phyloP scores from a whole-genome alignment of 1,140 invertebrate species.

The Drosophila tsacasi region DNA sequence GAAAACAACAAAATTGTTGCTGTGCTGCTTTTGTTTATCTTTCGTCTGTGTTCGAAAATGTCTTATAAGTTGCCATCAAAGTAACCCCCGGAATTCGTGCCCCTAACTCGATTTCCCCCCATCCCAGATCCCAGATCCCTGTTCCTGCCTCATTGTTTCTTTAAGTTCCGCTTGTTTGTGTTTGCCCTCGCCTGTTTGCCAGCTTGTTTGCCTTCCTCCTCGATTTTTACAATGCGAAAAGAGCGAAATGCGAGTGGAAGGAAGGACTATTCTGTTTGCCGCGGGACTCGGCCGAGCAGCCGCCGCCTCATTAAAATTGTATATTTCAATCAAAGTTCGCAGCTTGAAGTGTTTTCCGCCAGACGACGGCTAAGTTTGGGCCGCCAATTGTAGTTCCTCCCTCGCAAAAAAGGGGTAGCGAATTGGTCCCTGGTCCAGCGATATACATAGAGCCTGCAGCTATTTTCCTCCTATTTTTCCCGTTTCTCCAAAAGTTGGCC shows the following conservation, averaged over 20 bases:
- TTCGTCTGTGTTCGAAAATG: constrained; percentile 54
- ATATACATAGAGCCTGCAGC: neutral
- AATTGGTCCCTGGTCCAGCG: constrained; percentile 21
- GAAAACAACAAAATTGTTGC: constrained; percentile 21
- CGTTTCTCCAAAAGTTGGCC: constrained; percentile 27
- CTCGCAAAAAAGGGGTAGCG: constrained; percentile 36
- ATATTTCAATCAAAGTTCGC: constrained; percentile 82
- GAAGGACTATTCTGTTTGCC: constrained; percentile 49
- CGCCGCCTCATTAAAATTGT: constrained; percentile 78
- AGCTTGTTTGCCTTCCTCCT: constrained; percentile 56
- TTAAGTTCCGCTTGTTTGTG: constrained; percentile 58
- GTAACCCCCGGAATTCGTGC: constrained; percentile 26
- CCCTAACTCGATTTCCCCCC: constrained; percentile 20
- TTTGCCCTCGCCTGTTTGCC: constrained; percentile 17
- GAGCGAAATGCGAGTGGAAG: constrained; percentile 14
- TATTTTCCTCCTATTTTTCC: constrained; percentile 19
- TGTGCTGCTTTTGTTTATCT: constrained; percentile 45
- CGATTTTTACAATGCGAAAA: constrained; percentile 45
- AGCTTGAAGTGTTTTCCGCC: constrained; percentile 47
- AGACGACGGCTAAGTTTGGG: constrained; percentile 18
- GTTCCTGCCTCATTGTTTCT: constrained; percentile 37
- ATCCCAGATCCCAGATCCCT: constrained; percentile 12
- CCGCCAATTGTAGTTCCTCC: constrained; percentile 41
- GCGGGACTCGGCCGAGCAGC: constrained; percentile 43
- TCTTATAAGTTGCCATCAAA: constrained; percentile 46